Percentiles rank a stretch among this genome's conserved stretches.
These are phyloP conservation scores for Synanthedon andrenaeformis DNA, from an alignment of 2,888 invertebrate species.

Conservation along the genomic window DNA sequence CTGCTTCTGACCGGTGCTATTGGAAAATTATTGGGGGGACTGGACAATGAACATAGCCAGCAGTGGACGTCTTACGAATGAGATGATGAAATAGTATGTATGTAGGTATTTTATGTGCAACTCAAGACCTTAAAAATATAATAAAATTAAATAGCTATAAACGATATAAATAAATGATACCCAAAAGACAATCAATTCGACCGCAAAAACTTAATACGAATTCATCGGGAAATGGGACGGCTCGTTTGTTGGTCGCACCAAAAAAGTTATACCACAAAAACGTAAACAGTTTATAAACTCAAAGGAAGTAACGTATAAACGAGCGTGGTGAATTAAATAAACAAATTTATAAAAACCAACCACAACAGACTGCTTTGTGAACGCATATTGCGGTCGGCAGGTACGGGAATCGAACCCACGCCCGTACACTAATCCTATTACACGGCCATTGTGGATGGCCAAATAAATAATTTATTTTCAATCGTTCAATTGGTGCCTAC, in stretches of 20 bases:
- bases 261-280: constrained; percentile 56
- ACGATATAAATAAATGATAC: not conserved
- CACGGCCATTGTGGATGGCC: constrained; percentile 46
- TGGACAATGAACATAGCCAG: too few species aligned
- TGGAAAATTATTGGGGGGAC: too few species aligned
- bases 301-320: constrained; percentile 64
- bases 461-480: constrained; percentile 62
- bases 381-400: constrained; percentile 43
- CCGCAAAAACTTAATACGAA: constrained; percentile 39
- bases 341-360: constrained; percentile 59
- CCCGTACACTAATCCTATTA: constrained; percentile 60
- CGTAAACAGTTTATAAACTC: constrained; percentile 51
- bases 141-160: not conserved
- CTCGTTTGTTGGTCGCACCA: constrained; percentile 4
- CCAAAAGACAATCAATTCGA: constrained; percentile 6
- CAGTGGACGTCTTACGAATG: too few species aligned
- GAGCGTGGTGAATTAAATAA: constrained; percentile 68
- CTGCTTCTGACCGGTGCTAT: too few species aligned
- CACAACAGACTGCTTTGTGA: constrained; percentile 44
- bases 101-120: too few species aligned
- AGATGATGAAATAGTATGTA: too few species aligned
- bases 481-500: constrained; percentile 38
- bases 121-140: too few species aligned
- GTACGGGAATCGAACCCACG: constrained; percentile 55
- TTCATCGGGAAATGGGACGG: constrained; percentile 34